phyloP scores from a whole-genome alignment of 2,797 vertebrate species.

The Semaprochilodus insignis region DNA sequence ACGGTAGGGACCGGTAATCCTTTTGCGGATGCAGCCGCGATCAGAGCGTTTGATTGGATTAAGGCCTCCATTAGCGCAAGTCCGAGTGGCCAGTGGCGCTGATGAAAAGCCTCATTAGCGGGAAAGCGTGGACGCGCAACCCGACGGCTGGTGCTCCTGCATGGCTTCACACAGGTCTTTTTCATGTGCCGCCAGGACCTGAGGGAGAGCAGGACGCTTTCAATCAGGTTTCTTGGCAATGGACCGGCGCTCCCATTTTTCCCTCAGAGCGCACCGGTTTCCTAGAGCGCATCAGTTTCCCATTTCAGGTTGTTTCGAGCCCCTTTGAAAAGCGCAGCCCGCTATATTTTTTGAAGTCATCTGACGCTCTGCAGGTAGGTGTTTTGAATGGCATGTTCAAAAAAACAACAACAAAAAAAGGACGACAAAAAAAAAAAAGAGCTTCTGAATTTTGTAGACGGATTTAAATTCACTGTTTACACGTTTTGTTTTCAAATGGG shows the following conservation, averaged over 20 bases:
- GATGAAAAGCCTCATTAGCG: constrained; percentile 54
- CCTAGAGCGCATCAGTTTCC: constrained; percentile 19
- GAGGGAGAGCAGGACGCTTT: constrained; percentile 39
- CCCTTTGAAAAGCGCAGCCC: constrained; percentile 19
- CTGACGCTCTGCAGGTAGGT: not conserved
- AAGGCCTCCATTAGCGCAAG: constrained; percentile 15
- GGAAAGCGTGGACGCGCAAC: constrained; percentile 12
- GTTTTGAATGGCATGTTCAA: constrained; percentile 6
- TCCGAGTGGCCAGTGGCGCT: not conserved
- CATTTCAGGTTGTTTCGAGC: constrained; percentile 29
- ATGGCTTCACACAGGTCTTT: constrained; percentile 30
- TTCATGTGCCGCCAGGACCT: constrained; percentile 47
- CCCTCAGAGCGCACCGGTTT: constrained; percentile 29
- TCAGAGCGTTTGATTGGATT: constrained; percentile 38
- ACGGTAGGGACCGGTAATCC: not conserved
- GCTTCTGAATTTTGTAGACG: not conserved
- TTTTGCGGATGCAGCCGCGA: constrained; percentile 25
- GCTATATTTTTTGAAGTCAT: constrained; percentile 6
- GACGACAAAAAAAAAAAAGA: not conserved
- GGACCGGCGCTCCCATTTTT: not conserved
- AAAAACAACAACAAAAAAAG: not conserved
- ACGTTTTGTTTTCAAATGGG: constrained; percentile 16
- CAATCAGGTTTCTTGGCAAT: constrained; percentile 41
- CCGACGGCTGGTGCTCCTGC: constrained; percentile 43
- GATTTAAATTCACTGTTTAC: constrained; percentile 22